A percentile compares a stretch with the other conserved stretches of the same genome.
phyloP scores from a whole-genome alignment of 2,113 vertebrate genomes.

The Dipodomys stephensi region DNA sequence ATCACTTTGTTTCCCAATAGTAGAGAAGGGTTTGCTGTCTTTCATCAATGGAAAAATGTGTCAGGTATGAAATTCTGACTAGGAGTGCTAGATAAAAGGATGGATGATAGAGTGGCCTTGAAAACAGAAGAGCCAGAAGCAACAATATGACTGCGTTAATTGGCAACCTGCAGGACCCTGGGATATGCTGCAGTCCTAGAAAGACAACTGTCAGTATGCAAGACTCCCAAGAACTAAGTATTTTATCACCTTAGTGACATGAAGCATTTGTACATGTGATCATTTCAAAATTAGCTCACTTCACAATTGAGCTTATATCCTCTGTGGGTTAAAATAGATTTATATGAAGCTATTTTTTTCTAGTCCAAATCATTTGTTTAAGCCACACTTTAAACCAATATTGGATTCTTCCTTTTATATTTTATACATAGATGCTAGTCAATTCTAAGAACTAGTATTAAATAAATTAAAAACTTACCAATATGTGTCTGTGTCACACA shows the following conservation, averaged over 20 bases:
- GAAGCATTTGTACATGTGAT: not conserved
- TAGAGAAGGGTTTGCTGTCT: not conserved
- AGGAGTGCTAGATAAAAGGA: not conserved
- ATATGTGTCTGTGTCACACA: not conserved
- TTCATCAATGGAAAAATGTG: constrained; percentile 19
- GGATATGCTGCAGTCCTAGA: not conserved
- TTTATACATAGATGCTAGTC: not conserved
- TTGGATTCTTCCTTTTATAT: not conserved
- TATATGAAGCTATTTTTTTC: not conserved
- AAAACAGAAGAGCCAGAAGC: constrained; percentile 28
- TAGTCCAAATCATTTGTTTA: not conserved
- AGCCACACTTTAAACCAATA: not conserved
- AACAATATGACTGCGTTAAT: constrained; percentile 3
- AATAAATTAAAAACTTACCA: constrained; percentile 47
- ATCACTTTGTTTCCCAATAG: not conserved
- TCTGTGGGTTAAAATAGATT: not conserved
- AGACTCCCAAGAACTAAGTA: not conserved
- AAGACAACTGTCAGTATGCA: not conserved
- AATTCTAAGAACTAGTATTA: not conserved
- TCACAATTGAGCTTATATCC: not conserved
- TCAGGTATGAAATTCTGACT: constrained; percentile 2
- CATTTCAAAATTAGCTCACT: not conserved
- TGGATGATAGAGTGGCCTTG: not conserved
- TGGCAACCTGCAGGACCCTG: not conserved
- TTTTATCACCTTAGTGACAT: not conserved